A percentile compares a stretch with the other conserved stretches of the same genome.
Evolutionary conservation across 2,888 invertebrate genomes (phyloP).

Genomic region (Glyphotaelius pellucidus): DNA sequence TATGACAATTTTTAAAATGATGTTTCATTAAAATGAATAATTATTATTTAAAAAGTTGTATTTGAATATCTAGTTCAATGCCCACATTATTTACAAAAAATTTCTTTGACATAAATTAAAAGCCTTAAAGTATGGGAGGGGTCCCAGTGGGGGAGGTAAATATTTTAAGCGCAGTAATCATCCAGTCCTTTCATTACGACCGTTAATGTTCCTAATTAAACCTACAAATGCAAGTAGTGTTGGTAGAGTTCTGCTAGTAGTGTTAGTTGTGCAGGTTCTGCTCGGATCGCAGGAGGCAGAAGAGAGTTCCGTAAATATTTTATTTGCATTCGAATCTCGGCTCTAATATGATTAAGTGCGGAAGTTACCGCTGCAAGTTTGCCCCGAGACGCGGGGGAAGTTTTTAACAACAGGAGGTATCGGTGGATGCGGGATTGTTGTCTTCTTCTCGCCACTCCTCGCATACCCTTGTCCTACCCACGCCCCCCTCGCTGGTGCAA

Average conservation of each 20-base stretch:
- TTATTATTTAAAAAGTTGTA: no score
- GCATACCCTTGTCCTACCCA: not conserved
- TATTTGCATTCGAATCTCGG: slow-evolving; percentile 53
- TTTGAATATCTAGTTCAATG: no score
- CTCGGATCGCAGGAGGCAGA: not conserved
- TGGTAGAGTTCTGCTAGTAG: no score
- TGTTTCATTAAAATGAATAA: no score
- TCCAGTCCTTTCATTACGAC: slow-evolving; percentile 5
- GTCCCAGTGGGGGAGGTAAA: not conserved
- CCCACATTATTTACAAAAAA: no score
- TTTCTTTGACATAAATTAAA: not conserved
- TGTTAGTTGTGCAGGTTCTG: not conserved
- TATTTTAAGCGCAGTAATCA: not conserved
- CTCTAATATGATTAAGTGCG: slow-evolving; percentile 50
- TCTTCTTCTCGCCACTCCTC: not conserved
- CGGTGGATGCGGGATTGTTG: not conserved
- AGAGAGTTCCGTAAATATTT: slow-evolving; percentile 43
- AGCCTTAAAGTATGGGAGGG: no score
- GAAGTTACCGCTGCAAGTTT: slow-evolving; percentile 42
- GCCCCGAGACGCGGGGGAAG: not conserved
- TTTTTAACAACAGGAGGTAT: slow-evolving; percentile 14
- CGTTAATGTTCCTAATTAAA: slow-evolving; percentile 25
- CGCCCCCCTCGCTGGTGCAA: not conserved
- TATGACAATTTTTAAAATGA: no score
- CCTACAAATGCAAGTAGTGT: not conserved